Conservation (phyloP, 2,797 vertebrate genomes). For the Glossophaga mutica region DNA sequence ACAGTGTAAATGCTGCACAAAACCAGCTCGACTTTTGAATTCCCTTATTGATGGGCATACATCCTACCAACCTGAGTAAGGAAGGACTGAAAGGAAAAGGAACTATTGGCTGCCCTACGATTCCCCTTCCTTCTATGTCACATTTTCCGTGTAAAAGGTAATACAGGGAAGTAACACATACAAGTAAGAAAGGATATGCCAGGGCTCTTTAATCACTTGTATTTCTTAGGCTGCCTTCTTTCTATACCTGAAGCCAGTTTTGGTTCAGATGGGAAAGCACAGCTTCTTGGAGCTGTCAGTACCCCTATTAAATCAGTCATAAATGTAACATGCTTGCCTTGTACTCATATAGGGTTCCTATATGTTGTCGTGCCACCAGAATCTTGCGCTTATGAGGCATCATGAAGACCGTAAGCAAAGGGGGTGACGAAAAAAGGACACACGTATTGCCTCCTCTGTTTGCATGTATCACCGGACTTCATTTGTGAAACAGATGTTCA, state of each 20-base stretch:
- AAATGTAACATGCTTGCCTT: neutral
- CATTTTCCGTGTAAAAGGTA: neutral
- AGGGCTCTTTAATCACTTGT: neutral
- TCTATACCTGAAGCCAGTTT: conserved; percentile 15
- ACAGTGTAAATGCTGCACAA: conserved; percentile 17
- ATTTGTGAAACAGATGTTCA: conserved; percentile 39
- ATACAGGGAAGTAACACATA: neutral
- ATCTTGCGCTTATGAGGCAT: neutral
- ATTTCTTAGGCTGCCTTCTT: conserved; percentile 3
- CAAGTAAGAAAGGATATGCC: neutral
- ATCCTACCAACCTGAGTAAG: neutral
- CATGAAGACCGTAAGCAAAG: neutral
- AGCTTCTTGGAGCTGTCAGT: neutral
- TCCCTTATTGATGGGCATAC: neutral
- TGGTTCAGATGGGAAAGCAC: neutral
- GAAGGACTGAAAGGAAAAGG: neutral
- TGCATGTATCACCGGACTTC: neutral
- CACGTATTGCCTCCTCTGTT: neutral
- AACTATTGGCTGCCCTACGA: neutral
- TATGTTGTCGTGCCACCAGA: neutral
- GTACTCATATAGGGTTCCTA: neutral
- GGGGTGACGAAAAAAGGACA: neutral
- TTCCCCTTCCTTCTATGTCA: neutral
- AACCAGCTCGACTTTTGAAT: conserved; percentile 10
- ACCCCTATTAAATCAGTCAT: neutral